Evolutionary conservation across 2,797 vertebrate genomes (phyloP), one percentile per base, ranked within the genome.

Genomic region (Leucoraja ocellata): DNA sequence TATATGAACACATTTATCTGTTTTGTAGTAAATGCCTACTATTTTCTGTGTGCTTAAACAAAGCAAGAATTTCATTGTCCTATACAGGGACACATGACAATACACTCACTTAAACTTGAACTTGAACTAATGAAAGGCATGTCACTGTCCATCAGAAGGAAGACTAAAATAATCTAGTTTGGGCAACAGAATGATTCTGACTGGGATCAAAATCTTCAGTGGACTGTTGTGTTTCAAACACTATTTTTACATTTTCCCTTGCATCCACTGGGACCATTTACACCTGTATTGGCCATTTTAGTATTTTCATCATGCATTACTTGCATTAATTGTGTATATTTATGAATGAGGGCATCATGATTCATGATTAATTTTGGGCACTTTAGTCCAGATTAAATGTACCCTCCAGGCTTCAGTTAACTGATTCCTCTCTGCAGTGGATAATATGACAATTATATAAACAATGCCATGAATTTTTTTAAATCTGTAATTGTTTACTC

Each of bases 341-440:
- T 68, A 36, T 68, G 32, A 21, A 25, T 63, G 28, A 86, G 63
- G 1, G 28, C 54, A 8, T n/a, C 61, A 36, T 32, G 14, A 68
- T 68, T 88, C 63, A 88, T 88, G 21, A 68, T 32, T 88, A 8
- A n/a, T 63, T 86, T n/a, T 86, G 16, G 63, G 4, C 23, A 32
- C 61, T 88, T 65, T 68, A 32, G 7, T 68, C 16, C 7, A 68
- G 84, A 68, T 32, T 88, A 68, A 68, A 9, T 36, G 32, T 88
- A 68, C n/a, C 84, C 14, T 88, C 58, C n/a, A 88, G 7, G n/a
- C 84, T 65, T 65, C 18, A 32, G 84, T 88, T 88, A 36, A 23
- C 84, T 88, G 61, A 88, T n/a, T 88, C 61, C 11, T 65, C 84
- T 88, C 14, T 21, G 84, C n/a, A 65, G 84, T 68, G n/a, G 84